Percentiles rank a stretch among this genome's conserved stretches.
phyloP scores from a whole-genome alignment of 2,113 vertebrate genomes.

The Myiagra hebetior region DNA sequence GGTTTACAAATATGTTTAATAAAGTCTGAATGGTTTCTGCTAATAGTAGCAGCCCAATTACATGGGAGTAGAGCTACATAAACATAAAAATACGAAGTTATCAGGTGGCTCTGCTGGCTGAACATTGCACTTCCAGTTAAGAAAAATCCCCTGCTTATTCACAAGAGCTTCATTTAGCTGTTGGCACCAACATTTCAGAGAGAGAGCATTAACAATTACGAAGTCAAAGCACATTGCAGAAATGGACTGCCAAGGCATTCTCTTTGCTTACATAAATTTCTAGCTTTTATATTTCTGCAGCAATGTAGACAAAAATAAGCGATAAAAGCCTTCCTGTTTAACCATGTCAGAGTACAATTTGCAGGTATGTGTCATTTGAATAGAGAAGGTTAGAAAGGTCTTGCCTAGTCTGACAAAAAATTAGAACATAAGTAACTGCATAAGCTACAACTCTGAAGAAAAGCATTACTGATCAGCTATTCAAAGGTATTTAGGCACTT shows the following conservation, averaged over 20 bases:
- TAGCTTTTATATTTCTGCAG: background rate
- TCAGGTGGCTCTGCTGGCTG: background rate
- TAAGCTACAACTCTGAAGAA: background rate
- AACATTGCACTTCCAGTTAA: background rate
- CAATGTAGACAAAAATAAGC: background rate
- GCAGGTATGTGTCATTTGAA: background rate
- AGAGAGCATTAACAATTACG: background rate
- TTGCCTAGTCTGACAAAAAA: background rate
- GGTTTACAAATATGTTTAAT: constrained; percentile 64
- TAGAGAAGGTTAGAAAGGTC: background rate
- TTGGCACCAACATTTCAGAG: background rate
- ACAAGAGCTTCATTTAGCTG: constrained; percentile 12
- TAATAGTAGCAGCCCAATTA: constrained; percentile 49
- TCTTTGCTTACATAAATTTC: background rate
- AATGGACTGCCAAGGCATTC: background rate
- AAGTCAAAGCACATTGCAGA: background rate
- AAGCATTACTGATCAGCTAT: background rate
- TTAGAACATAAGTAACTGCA: background rate
- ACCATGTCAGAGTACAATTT: background rate
- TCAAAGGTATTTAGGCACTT: background rate
- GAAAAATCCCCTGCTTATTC: background rate
- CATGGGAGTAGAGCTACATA: background rate
- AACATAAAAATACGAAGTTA: constrained; percentile 21
- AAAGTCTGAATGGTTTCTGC: constrained; percentile 45
- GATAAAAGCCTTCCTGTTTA: background rate